Conservation (phyloP, 2,113 vertebrate species). For the Chloebia gouldiae region DNA sequence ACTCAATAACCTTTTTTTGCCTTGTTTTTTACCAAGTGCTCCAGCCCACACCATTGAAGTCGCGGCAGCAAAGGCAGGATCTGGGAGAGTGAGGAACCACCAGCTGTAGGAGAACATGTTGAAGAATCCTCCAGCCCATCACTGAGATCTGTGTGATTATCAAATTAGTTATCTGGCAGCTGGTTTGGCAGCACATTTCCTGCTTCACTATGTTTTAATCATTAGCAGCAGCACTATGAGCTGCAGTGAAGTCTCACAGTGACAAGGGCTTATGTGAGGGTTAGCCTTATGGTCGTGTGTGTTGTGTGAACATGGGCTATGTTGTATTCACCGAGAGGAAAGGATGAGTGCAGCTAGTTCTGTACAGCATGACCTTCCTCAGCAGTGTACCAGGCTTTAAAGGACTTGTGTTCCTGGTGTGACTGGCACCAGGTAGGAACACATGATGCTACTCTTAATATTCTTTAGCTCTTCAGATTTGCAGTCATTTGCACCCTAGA, state of each 20-base stretch:
- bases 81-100: not conserved
- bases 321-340: not conserved
- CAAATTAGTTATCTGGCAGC: not conserved
- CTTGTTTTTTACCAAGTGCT: not conserved
- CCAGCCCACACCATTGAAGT: not conserved
- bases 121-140: not conserved
- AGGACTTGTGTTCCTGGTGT: not conserved
- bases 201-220: not conserved
- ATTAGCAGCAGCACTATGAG: not conserved
- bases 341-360: no score
- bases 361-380: not conserved
- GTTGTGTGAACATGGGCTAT: not conserved
- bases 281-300: not conserved
- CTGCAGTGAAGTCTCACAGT: not conserved
- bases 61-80: not conserved
- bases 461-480: not conserved
- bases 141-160: not conserved
- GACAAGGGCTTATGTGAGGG: not conserved
- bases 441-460: accelerated
- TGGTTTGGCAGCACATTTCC: not conserved
- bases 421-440: not conserved
- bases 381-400: not conserved
- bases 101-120: not conserved
- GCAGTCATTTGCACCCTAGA: not conserved
- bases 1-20: not conserved